A percentile compares a stretch with the other conserved stretches of the same genome.
Evolutionary conservation across 2,888 invertebrate species (phyloP).

Genomic region (Bimastos eiseni): DNA sequence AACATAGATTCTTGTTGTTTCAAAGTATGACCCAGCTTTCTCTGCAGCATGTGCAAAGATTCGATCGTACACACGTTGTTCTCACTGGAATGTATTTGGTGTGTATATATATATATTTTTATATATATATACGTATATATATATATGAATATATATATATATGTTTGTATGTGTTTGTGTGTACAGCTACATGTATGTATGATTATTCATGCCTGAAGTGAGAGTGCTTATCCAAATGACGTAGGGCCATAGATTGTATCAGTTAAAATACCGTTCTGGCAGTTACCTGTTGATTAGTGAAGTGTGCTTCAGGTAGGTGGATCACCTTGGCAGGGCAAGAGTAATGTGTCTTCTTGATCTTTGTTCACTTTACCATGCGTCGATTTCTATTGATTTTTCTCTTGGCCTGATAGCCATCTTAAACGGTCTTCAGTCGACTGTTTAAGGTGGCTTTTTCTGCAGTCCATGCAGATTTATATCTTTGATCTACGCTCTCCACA

Average conservation of each 20-base stretch:
- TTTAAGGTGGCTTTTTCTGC: not conserved
- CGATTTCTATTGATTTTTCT: conserved; percentile 8
- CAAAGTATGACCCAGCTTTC: not conserved
- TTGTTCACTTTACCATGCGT: conserved; percentile 21
- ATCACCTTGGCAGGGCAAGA: not conserved
- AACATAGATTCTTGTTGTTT: not conserved
- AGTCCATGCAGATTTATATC: not conserved
- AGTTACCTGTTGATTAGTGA: conserved; percentile 18
- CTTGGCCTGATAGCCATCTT: not conserved
- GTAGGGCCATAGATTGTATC: not conserved
- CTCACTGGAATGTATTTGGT: not conserved
- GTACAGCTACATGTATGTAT: not conserved
- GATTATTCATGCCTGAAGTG: not conserved
- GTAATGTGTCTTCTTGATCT: conserved; percentile 8
- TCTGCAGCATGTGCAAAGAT: not conserved
- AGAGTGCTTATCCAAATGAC: not conserved
- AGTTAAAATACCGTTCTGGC: conserved; percentile 1
- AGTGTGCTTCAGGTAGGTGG: conserved; percentile 22
- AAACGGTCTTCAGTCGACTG: not conserved
- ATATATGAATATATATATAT: not conserved
- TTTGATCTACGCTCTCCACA: not conserved
- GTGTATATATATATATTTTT: too few relatives aligned
- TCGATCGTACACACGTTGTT: not conserved
- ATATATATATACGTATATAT: not conserved
- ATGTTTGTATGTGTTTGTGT: not conserved